A percentile compares a stretch with the other conserved stretches of the same genome.
These are phyloP conservation scores for Caradrina kadenii DNA, from an alignment of 2,888 invertebrate species.

Conservation along the genomic window DNA sequence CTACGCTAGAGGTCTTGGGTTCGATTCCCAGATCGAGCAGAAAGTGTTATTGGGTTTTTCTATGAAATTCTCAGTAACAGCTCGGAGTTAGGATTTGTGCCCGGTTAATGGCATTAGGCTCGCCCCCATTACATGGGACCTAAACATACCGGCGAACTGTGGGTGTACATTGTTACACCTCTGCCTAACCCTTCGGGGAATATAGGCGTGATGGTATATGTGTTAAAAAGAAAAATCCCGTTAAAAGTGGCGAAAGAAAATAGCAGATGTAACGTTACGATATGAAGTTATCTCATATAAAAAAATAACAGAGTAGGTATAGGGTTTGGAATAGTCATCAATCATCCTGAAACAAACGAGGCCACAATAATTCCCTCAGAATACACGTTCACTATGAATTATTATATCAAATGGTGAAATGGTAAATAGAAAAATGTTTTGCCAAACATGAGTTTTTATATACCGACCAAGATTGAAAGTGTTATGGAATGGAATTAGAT, in stretches of 20 bases:
- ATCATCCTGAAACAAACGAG: conserved; percentile 70
- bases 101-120: no score
- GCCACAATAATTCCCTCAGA: conserved; percentile 65
- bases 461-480: background rate
- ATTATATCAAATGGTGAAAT: conserved; percentile 56
- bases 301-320: conserved; percentile 54
- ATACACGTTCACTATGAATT: conserved; percentile 61
- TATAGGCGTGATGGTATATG: no score
- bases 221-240: conserved; percentile 52
- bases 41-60: no score
- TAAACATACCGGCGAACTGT: no score
- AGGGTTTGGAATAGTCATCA: conserved; percentile 64
- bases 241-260: conserved; percentile 44
- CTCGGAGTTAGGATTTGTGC: no score
- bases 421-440: conserved; percentile 56
- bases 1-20: no score
- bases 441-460: conserved; percentile 10
- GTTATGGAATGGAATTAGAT: no score
- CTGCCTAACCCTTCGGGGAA: no score
- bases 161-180: no score
- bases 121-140: no score
- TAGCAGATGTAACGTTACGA: conserved; percentile 58
- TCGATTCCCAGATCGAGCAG: no score
- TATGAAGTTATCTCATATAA: conserved; percentile 64
- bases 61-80: no score